Base-by-base conservation (phyloP, 2,113 vertebrate species). In the Hepsetus odoe region DNA sequence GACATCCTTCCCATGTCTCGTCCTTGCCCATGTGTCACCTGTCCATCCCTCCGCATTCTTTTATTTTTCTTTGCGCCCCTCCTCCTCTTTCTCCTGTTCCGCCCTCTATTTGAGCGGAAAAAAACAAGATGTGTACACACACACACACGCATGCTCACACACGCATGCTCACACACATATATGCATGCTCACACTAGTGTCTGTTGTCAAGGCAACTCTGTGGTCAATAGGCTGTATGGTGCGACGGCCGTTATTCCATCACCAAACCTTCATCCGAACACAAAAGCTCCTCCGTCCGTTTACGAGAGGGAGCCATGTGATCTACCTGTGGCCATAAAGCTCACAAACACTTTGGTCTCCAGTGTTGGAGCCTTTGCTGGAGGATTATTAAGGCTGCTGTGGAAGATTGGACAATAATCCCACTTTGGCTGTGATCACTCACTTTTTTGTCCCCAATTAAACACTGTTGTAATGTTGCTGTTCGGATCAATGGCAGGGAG, bases 151-250 rank as follows among this genome's bases (percentile, higher is more conserved):
- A 22, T 8, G 7, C 26, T 20, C 35, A 20, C 49, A 3, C 49
- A n/a, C n/a, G 3, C 44, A 11, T 28, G n/a, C 51, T 1, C 40
- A 33, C 42, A 30, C 64, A 33, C 53, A 49, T 32, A 33, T 28
- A 77, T 55, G 44, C 66, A 61, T 46, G 18, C 30, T 49, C 18
- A 33, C 44, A 32, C 69, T 69, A 68, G 70, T 75, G 87, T 92
- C 90, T 89, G 92, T 93, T 92, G 92, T 92, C 92, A 93, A 91
- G 88, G 91, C 88, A 90, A 92, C 92, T 74, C 5, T 88, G 83
- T 74, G 86, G 89, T 90, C 90, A 90, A 88, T 88, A 84, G 79
- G 85, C 88, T 84, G 87, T 53, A 42, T 85, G 77, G 44, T 67
- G 67, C 69, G 68, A 77, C 74, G 46, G 46, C 26, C 35, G 40